Base-by-base conservation (phyloP, 2,113 vertebrate species). In the Ursus arctos region DNA sequence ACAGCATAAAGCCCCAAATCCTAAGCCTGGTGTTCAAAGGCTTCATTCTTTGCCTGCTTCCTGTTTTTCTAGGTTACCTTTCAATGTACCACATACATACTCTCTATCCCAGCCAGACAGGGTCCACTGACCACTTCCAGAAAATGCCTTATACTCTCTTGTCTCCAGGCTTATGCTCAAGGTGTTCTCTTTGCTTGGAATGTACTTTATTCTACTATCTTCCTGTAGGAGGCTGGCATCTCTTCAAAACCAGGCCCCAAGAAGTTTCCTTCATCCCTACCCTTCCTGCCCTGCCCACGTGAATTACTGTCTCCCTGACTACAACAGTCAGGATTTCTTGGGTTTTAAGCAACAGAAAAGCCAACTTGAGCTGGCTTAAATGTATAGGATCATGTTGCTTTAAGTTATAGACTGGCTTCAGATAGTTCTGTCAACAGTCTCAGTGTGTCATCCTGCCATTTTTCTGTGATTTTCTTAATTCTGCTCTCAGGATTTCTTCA, bases 1-100 rank as follows among this genome's bases (percentile, higher is more conserved):
- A 85, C 5, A 74, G 49, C 82, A 65, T 65, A 53, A 90, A 91
- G 15, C 24, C 51, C 67, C 49, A 71, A 36, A 53, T 67, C n/a
- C 83, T 74, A 91, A 88, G 21, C 8, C 76, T 88, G 7, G 47
- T 53, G 43, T 95, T 72, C 71, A 87, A 96, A 77, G 53, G 24
- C 28, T 82, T 77, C 80, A 77, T 92, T 93, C 67, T 87, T 95
- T 82, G 36, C n/a, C 51, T 69, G 53, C 12, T 87, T 88, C 51
- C 81, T 96, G 65, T 61, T 91, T 89, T 59, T 55, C 33, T 36
- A 86, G 57, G 31, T 76, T 94, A 84, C 26, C 69, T 95, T 79
- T 57, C 36, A 40, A 13, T 80, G 67, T 57, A 57, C 55, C 51
- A 51, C 31, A n/a, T 26, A 72, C 19, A 90, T 65, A 36, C 28